phyloP scores from a whole-genome alignment of 2,797 vertebrate genomes.

The Clarias fuscus region DNA sequence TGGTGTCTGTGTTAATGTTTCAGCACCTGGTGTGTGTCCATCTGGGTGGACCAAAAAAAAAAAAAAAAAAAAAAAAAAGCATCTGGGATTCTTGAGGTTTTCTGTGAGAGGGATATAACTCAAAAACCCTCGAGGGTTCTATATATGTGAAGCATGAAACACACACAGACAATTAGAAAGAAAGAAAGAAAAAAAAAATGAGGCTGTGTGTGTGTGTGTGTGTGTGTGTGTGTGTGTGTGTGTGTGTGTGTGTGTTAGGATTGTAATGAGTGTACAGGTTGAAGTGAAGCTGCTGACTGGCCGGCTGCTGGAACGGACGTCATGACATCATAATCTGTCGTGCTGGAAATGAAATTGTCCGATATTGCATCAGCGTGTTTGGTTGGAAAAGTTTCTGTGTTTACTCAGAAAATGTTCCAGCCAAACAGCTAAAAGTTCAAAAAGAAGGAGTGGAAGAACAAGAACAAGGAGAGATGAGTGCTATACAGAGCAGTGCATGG shows the following conservation, averaged over 20 bases:
- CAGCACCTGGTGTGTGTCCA: not conserved
- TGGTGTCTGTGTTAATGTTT: not conserved
- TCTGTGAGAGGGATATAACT: not conserved
- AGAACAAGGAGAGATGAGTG: not conserved
- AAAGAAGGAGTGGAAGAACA: not conserved
- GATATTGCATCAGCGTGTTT: not conserved
- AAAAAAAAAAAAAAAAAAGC: too few species aligned
- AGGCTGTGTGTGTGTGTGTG: not conserved
- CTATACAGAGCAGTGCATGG: not conserved
- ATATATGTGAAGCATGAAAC: not conserved
- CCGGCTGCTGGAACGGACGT: not conserved
- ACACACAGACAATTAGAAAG: not conserved
- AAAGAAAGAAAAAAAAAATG: not conserved
- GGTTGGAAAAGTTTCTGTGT: not conserved
- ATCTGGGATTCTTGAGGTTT: not conserved
- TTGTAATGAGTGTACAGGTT: not conserved
- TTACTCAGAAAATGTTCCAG: not conserved
- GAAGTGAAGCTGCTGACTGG: not conserved
- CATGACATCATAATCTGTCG: not conserved
- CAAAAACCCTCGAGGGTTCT: not conserved
- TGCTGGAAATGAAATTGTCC: not conserved
- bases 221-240: not conserved
- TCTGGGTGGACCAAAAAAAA: not conserved
- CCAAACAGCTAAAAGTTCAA: not conserved
- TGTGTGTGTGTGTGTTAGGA: not conserved